Evolutionary conservation across 2,113 vertebrate species (phyloP), one percentile per base, ranked within the genome.

Genomic region (Cranoglanis bouderius): DNA sequence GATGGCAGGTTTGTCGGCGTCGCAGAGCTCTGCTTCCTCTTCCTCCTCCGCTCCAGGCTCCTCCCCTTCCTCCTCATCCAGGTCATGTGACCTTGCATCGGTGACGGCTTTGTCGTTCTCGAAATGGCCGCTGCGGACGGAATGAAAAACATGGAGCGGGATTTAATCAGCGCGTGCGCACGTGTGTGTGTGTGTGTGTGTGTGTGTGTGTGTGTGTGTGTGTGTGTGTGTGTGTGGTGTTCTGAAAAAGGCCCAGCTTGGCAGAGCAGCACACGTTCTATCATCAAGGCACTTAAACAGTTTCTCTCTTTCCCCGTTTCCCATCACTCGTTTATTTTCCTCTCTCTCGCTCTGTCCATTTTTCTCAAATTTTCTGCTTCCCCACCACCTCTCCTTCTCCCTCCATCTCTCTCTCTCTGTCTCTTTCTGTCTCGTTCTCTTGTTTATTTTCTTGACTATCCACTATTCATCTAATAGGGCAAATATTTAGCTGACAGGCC

Each of bases 1-100:
- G 67, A 95, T 96, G 59, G 94, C 92, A 1, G 92, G 85, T 92
- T 97, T 98, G 49, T 94, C 95, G 51, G 94, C 83, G 86, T 97
- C 95, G 2, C 91, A 95, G 0, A 88, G 91, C 86, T 94, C 95
- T 78, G 95, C 97, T 1, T 97, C 97, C 82, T 99, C 98, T 93
- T 98, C 98, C 10, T 98, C 98, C 10, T 98, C 98, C 82, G 96
- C 95, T 85, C 97, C 94, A 9, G 97, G 96, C 82, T 99, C 98
- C 93, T 98, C 98, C 40, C 88, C 97, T 89, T 99, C 98, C 91
- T 98, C 97, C 0, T 99, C 98, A 87, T 98, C 97, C 92, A 98
- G 91, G 91, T 98, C 96, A 90, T 94, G 97, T 0, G 97, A 97
- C 88, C 94, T 97, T 35, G 94, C 97, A 92, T 96, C 94, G 82